Conservation (phyloP, 2,888 invertebrate genomes). For the Andrena marginata region DNA sequence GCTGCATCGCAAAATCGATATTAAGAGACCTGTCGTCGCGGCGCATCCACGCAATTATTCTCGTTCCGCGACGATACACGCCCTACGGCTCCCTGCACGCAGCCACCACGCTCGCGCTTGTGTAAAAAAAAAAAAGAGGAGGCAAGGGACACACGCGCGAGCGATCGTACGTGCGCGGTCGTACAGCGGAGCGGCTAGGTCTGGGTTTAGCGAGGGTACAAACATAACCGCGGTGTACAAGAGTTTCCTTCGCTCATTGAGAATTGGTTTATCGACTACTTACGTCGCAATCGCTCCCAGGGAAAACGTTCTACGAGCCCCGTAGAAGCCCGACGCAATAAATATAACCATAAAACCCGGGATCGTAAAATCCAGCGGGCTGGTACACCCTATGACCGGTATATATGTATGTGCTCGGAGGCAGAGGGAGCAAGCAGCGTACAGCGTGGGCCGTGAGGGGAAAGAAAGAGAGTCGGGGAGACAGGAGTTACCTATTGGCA, state of each 20-base stretch:
- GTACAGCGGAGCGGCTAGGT: neutral
- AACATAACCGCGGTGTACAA: constrained; percentile 61
- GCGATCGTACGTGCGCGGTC: neutral
- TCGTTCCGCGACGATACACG: constrained; percentile 9
- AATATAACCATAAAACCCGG: constrained; percentile 80
- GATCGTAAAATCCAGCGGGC: constrained; percentile 69
- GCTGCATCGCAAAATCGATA: constrained; percentile 56
- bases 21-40: constrained; percentile 54
- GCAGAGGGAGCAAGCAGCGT: constrained; percentile 4
- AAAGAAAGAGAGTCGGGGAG: neutral
- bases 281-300: constrained; percentile 77
- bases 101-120: no score
- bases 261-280: constrained; percentile 82
- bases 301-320: constrained; percentile 70
- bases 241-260: constrained; percentile 74
- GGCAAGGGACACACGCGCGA: neutral
- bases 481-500: constrained; percentile 68
- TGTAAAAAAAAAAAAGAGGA: neutral
- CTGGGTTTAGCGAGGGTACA: constrained; percentile 29
- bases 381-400: constrained; percentile 37
- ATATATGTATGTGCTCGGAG: constrained; percentile 21
- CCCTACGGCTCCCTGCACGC: neutral
- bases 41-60: constrained; percentile 54
- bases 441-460: no score
- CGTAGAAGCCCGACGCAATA: constrained; percentile 73